A percentile compares a stretch with the other conserved stretches of the same genome.
These are phyloP conservation scores for Cataglyphis cursor DNA, from an alignment of 2,888 invertebrate genomes.

Conservation along the genomic window DNA sequence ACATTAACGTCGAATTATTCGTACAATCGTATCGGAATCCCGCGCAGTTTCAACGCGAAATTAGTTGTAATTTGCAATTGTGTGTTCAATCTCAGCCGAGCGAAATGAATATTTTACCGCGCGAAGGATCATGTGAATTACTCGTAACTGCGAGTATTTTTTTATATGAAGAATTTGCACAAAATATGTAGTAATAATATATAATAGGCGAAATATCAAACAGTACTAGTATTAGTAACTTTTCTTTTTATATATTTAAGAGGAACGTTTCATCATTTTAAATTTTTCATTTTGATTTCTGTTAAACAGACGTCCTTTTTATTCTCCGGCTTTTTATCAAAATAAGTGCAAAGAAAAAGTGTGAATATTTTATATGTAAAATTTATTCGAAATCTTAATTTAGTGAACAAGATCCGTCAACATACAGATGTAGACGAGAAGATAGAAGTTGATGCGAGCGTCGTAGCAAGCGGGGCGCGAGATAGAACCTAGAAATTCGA, in stretches of 20 bases:
- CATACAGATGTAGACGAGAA: conserved; percentile 54
- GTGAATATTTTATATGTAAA: conserved; percentile 52
- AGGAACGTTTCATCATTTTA: conserved; percentile 38
- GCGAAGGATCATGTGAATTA: conserved; percentile 65
- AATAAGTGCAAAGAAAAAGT: not conserved
- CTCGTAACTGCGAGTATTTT: conserved; percentile 52
- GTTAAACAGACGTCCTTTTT: conserved; percentile 3
- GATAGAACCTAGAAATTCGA: conserved; percentile 74
- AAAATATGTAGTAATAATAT: not conserved
- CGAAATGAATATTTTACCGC: conserved; percentile 62
- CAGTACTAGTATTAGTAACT: conserved; percentile 67
- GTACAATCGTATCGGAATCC: conserved; percentile 62
- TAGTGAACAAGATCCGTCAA: conserved; percentile 66
- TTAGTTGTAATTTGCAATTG: conserved; percentile 60
- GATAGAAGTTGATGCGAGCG: conserved; percentile 68
- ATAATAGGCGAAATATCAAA: conserved; percentile 43
- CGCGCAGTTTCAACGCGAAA: conserved; percentile 22
- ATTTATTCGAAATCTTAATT: conserved; percentile 69
- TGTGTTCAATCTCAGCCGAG: conserved; percentile 62
- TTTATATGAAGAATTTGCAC: not conserved
- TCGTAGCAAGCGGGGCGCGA: conserved; percentile 45
- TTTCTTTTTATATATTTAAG: conserved; percentile 65
- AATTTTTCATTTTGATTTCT: not conserved
- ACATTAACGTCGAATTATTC: conserved; percentile 63
- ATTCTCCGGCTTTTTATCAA: not conserved